phyloP scores from a whole-genome alignment of 2,797 vertebrate species.

The Erithacus rubecula region DNA sequence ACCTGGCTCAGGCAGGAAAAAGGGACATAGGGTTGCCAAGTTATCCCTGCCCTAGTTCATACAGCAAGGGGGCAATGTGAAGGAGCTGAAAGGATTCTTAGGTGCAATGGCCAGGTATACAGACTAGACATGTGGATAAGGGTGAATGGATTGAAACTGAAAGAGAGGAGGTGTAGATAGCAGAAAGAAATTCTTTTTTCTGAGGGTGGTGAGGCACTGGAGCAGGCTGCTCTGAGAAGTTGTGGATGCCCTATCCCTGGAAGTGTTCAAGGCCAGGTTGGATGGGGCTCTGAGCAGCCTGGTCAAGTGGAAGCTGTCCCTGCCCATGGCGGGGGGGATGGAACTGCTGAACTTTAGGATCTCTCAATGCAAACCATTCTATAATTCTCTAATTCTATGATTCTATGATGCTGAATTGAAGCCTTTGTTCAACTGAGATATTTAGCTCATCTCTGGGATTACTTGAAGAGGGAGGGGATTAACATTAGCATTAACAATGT shows the following conservation, averaged over 20 bases:
- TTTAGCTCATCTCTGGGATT: not conserved
- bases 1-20: not conserved
- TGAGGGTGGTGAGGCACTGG: not conserved
- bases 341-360: not conserved
- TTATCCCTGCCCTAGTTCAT: not conserved
- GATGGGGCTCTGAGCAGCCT: not conserved
- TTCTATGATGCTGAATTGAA: not conserved
- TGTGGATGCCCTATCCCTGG: not conserved
- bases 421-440: not conserved
- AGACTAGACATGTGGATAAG: not conserved
- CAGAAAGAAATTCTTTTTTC: not conserved
- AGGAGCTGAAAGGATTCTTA: not conserved
- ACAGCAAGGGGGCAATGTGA: not conserved
- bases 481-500: not conserved
- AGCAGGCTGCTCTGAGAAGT: rapidly evolving
- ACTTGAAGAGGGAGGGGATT: not conserved
- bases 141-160: not conserved
- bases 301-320: not conserved
- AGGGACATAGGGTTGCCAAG: not conserved
- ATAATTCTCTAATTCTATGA: not conserved
- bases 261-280: not conserved
- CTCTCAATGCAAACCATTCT: not conserved
- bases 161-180: not conserved
- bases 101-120: not conserved
- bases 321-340: not conserved